Evolutionary conservation across 2,797 vertebrate species (phyloP).

Genomic region (Diplodus puntazzo): DNA sequence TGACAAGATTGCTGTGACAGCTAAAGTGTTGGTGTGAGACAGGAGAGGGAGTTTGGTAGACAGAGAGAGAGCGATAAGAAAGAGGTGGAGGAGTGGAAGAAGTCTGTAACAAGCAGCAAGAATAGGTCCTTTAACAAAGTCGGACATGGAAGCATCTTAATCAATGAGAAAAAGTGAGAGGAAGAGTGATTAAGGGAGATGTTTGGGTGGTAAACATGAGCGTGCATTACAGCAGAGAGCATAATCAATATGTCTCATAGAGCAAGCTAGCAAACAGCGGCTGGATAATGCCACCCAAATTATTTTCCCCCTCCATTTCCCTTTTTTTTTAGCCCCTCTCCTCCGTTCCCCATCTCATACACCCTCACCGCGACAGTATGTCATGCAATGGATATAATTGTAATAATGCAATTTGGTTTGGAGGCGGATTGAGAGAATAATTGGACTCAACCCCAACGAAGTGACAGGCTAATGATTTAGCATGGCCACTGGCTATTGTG

Average conservation of each 20-base stretch:
- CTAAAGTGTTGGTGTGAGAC: constrained; percentile 56
- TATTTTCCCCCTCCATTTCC: constrained; percentile 49
- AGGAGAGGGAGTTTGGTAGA: constrained; percentile 24
- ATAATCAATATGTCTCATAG: constrained; percentile 69
- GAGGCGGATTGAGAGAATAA: constrained; percentile 85
- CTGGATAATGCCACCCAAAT: constrained; percentile 70
- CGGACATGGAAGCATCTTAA: constrained; percentile 54
- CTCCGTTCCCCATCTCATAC: constrained; percentile 57
- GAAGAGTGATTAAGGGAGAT: constrained; percentile 44
- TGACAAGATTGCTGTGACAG: constrained; percentile 63
- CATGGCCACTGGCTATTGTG: constrained; percentile 85
- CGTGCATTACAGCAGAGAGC: constrained; percentile 63
- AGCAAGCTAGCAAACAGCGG: constrained; percentile 51
- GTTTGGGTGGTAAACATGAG: constrained; percentile 71
- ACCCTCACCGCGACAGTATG: constrained; percentile 77
- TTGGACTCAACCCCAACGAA: constrained; percentile 81
- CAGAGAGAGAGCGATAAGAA: constrained; percentile 27
- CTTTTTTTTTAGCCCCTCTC: constrained; percentile 42
- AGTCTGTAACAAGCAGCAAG: constrained; percentile 25
- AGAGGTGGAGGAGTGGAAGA: constrained; percentile 12
- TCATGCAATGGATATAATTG: constrained; percentile 84
- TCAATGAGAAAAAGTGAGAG: constrained; percentile 45
- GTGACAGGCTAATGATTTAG: constrained; percentile 83
- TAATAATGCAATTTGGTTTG: constrained; percentile 86
- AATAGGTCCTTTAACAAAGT: constrained; percentile 50